Conservation (phyloP, 2,797 vertebrate genomes). For the Scarus forsteni region DNA sequence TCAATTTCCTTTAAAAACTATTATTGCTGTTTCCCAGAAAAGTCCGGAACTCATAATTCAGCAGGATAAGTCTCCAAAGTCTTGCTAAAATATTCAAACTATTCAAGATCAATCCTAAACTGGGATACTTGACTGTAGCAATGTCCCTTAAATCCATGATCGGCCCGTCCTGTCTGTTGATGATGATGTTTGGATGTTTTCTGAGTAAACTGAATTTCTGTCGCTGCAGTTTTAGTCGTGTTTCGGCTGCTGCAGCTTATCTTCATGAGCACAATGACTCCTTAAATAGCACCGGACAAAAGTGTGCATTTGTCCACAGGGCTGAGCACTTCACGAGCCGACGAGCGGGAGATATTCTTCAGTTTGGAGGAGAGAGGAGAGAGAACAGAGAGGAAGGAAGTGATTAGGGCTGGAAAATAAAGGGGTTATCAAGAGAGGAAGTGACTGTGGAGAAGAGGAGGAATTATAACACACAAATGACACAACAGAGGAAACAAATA, state of each 20-base stretch:
- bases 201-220: slow-evolving; percentile 28
- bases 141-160: no score
- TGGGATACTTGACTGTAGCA: no score
- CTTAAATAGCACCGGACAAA: slow-evolving; percentile 70
- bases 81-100: no score
- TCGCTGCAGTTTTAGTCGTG: slow-evolving; percentile 25
- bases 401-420: slow-evolving; percentile 48
- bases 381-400: slow-evolving; percentile 40
- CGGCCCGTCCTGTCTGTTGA: neutral
- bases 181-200: slow-evolving; percentile 21
- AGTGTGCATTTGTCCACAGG: slow-evolving; percentile 16
- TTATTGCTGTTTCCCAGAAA: no score
- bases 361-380: slow-evolving; percentile 6
- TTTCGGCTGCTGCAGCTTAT: slow-evolving; percentile 61
- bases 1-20: no score
- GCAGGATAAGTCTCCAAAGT: no score
- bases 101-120: no score
- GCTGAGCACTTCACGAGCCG: slow-evolving; percentile 23
- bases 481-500: slow-evolving; percentile 24
- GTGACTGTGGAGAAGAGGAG: neutral
- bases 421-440: slow-evolving; percentile 53
- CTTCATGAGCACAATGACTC: slow-evolving; percentile 64
- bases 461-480: slow-evolving; percentile 4
- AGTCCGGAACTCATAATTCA: no score
- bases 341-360: slow-evolving; percentile 45